These are phyloP conservation scores for Arizona elegans DNA, from an alignment of 2,113 vertebrate genomes.

Conservation along the genomic window DNA sequence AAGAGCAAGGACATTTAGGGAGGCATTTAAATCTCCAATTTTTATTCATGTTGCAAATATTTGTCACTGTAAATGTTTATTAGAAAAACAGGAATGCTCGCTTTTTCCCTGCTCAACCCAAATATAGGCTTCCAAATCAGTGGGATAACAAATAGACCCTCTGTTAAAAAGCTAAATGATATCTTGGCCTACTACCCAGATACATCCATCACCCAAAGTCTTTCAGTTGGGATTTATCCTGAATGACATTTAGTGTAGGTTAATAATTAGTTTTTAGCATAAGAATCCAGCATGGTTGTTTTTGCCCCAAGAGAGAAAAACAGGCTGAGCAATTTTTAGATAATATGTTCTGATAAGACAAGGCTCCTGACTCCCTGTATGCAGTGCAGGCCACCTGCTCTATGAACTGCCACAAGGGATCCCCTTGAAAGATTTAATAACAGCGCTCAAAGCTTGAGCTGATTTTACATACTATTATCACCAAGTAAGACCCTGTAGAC, in stretches of 20 bases:
- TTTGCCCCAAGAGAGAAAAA: conserved; percentile 66
- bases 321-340: conserved; percentile 68
- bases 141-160: conserved; percentile 40
- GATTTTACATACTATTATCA: conserved; percentile 51
- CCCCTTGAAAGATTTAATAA: conserved; percentile 62
- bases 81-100: conserved; percentile 12
- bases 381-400: conserved; percentile 70
- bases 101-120: conserved; percentile 43
- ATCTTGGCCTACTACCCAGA: conserved; percentile 59
- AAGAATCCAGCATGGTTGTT: conserved; percentile 49
- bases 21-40: background rate
- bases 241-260: conserved; percentile 67
- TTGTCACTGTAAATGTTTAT: conserved; percentile 13
- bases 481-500: conserved; percentile 47
- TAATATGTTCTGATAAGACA: conserved; percentile 67
- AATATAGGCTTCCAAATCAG: conserved; percentile 39
- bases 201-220: conserved; percentile 65
- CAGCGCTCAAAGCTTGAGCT: conserved; percentile 41
- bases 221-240: conserved; percentile 66
- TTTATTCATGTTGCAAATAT: conserved; percentile 8
- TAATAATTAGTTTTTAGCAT: conserved; percentile 74
- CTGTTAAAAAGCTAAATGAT: conserved; percentile 60
- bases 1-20: background rate
- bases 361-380: conserved; percentile 57
- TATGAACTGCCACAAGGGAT: conserved; percentile 59